Evolutionary conservation across 2,888 invertebrate genomes (phyloP).

Genomic region (Acleris sparsana): DNA sequence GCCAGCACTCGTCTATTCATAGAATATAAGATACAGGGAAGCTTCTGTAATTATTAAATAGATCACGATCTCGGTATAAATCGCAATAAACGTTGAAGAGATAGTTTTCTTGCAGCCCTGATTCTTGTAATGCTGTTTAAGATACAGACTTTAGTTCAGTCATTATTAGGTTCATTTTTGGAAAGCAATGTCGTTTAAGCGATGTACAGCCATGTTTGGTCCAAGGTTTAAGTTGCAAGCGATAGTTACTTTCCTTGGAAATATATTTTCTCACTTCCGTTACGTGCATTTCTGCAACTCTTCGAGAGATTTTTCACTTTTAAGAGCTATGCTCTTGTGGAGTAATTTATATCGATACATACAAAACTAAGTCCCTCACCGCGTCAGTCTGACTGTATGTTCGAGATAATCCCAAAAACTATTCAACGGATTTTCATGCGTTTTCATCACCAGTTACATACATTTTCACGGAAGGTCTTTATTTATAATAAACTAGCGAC

Average conservation of each 20-base stretch:
- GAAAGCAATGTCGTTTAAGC: slow-evolving; percentile 3
- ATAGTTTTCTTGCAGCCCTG: slow-evolving; percentile 32
- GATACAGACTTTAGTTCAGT: neutral
- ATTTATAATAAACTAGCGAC: too few relatives aligned
- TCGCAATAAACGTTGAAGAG: slow-evolving; percentile 34
- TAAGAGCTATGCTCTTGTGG: too few relatives aligned
- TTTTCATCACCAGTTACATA: too few relatives aligned
- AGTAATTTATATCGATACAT: too few relatives aligned
- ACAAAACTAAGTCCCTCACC: too few relatives aligned
- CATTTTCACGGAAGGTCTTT: too few relatives aligned
- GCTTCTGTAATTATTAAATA: slow-evolving; percentile 28
- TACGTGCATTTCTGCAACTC: too few relatives aligned
- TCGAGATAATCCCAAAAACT: too few relatives aligned
- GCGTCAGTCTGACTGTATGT: too few relatives aligned
- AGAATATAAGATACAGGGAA: slow-evolving; percentile 3
- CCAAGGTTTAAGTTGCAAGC: slow-evolving; percentile 2
- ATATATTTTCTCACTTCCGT: neutral
- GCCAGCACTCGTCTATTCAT: slow-evolving; percentile 8
- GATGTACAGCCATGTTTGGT: slow-evolving; percentile 20
- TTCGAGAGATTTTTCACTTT: too few relatives aligned
- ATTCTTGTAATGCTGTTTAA: slow-evolving; percentile 13
- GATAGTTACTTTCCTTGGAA: neutral
- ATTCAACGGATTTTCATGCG: too few relatives aligned
- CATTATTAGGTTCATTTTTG: neutral
- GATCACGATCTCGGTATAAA: slow-evolving; percentile 34